Evolutionary conservation across 2,888 invertebrate genomes (phyloP), one percentile per base, ranked within the genome.

Genomic region (Oegoconia quadripuncta): DNA sequence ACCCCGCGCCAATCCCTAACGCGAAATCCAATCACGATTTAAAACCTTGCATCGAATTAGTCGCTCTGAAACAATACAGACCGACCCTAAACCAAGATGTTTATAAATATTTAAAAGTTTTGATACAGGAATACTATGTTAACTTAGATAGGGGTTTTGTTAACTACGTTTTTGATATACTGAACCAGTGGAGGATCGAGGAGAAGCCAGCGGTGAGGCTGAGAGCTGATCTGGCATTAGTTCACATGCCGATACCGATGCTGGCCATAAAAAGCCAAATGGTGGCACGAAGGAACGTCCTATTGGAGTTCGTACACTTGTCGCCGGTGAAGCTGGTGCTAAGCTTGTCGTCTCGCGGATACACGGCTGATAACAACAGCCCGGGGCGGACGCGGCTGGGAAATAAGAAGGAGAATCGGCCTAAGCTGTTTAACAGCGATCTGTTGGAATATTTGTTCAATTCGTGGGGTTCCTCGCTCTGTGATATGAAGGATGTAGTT

Each of bases 91-190:
- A 89, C 53, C 89, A 89, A 41, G 89, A 90, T 46, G 80, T 90
- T 23, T 91, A 90, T 53, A 90, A 91, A 74, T 89, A 89, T 57
- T 67, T 93, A 13, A 92, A 92, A 58, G 60, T 93, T 1, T 64
- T 91, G 29, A 65, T 93, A 0, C 91, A 91, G 53, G 92, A 93
- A 64, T 91, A 92, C 58, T 90, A 89, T 48, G 71, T 94, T 14
- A 91, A 92, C 56, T 71, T 94, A 25, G 94, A 94, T 66, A 89
- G 91, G 52, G 93, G 92, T 29, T 91, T 94, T 52, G 87, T 89
- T 48, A 75, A 88, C 44, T 90, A 91, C 25, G 69, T 93, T 5
- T 89, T 90, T 42, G 90, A 92, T 67, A 83, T 93, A 17, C 64
- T 92, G 33, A 89, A 90, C 37, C 88, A 89, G 50, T 90, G 91